Evolutionary conservation across 2,888 invertebrate species (phyloP), one percentile per base, ranked within the genome.

Genomic region (Tortrix viridana): DNA sequence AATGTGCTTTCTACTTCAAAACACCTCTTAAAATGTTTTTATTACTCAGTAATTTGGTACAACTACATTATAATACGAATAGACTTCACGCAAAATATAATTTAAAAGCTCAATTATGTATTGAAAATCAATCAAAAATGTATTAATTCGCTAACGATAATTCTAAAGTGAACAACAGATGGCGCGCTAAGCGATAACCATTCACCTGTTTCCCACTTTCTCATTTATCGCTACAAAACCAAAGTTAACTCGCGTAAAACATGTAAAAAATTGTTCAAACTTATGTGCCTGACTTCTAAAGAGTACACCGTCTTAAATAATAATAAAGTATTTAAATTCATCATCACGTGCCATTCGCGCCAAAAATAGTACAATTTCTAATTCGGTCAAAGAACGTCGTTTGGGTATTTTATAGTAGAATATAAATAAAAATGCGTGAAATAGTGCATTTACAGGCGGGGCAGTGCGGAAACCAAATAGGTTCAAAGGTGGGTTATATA

Each of bases 381-480:
- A 56, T 65, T 62, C 54, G 20, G 46, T 58, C 61, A 60, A 63
- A 61, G 67, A 65, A 69, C 67, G 70, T 76, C 71, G 76, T 71
- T 69, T 71, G 70, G 75, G 75, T 77, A 77, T 69, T 63, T 73
- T 68, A 58, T 65, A 69, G 65, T 70, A 47, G 64, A 67, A 53
- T 54, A 69, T 22, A 63, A 69, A 68, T 68, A 60, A 88, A 81
- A 83, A 97, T 97, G 97, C 95, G 97, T 93, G 97, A 97, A 95
- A 97, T 97, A 79, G 97, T 97, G 72, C 97, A 97, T 89, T 93
- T 97, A 69, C 97, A 97, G 86, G 97, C 96, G 66, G 97, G 97
- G 65, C 97, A 97, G 87, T 97, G 97, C 85, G 97, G 97, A 69
- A 97, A 97, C 86, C 97, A 98, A 91, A 97, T 98, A 80, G 97